Evolutionary conservation across 2,888 invertebrate genomes (phyloP).

Genomic region (Sphaeridia pumilis): DNA sequence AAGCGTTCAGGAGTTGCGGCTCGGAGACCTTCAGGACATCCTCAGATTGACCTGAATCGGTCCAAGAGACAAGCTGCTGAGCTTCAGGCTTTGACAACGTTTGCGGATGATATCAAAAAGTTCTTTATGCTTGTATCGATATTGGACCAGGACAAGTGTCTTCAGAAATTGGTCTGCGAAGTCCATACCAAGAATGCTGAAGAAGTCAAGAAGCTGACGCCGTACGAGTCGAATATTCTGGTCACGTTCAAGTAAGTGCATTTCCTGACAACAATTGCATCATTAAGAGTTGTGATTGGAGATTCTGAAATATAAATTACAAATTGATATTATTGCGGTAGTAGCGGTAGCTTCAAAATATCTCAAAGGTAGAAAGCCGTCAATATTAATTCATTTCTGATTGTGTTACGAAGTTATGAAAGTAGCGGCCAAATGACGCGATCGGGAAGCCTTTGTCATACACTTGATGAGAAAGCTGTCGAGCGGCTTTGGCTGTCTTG

Average conservation of each 20-base stretch:
- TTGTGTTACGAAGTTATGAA: no score
- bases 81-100: constrained; percentile 6
- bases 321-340: no score
- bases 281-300: no score
- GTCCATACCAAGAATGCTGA: constrained; percentile 28
- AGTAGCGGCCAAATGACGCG: no score
- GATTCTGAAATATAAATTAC: no score
- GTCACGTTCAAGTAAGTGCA: constrained; percentile 34
- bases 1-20: not conserved
- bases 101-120: constrained; percentile 26
- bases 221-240: constrained; percentile 31
- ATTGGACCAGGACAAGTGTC: constrained; percentile 31
- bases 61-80: constrained; percentile 1
- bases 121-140: constrained; percentile 30
- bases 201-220: constrained; percentile 11
- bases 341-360: no score
- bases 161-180: constrained; percentile 34
- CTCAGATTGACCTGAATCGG: not conserved
- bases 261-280: no score
- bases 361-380: no score
- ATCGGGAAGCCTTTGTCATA: no score
- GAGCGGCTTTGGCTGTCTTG: no score
- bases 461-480: no score
- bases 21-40: not conserved
- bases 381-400: no score